Evolutionary conservation across 2,113 vertebrate species (phyloP), one percentile per base, ranked within the genome.

Genomic region (Gobio gobio): DNA sequence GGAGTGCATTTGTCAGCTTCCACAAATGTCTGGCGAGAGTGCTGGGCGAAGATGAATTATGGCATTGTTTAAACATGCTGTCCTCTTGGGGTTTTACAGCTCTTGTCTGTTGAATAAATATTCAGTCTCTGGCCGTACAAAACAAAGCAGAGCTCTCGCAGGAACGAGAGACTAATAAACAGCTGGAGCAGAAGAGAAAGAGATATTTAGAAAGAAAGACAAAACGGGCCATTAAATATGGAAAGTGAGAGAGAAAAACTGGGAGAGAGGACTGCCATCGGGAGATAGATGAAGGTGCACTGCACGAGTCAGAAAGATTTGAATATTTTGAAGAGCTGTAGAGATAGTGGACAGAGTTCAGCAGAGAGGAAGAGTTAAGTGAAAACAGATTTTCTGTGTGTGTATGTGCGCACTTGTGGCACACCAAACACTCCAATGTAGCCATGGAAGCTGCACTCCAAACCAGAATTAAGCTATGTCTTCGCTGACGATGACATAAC

Each of bases 401-500:
- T 76, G 72, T 86, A 16, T 51, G 49, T 51, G 78, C 68, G 56
- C 43, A 72, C 36, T 24, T 83, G 77, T 78, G 88, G 84, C 49
- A 77, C 49, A 72, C 51, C 85, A 82, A 74, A 80, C 68, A 54
- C 59, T 54, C 63, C 26, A n/a, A 59, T 84, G 24, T 79, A 88
- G 68, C 66, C 86, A 79, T 74, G 64, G 43, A 64, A 63, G 63
- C 63, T 45, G 59, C 58, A 20, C 56, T 72, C 36, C 40, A 79
- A 82, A 84, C 82, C 81, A 80, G 49, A 84, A 73, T 36, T 66
- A 83, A 83, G 66, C 81, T 68, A 83, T 83, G 78, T 63, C 51
- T 47, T 83, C 68, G 54, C 72, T 78, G 85, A 81, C 59, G 64
- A 85, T 78, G 84, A 87, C 80, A 77, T 33, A 86, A 88, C 66